A percentile compares a stretch with the other conserved stretches of the same genome.
phyloP scores from a whole-genome alignment of 2,888 invertebrate genomes.

The Leptopilina myrica region DNA sequence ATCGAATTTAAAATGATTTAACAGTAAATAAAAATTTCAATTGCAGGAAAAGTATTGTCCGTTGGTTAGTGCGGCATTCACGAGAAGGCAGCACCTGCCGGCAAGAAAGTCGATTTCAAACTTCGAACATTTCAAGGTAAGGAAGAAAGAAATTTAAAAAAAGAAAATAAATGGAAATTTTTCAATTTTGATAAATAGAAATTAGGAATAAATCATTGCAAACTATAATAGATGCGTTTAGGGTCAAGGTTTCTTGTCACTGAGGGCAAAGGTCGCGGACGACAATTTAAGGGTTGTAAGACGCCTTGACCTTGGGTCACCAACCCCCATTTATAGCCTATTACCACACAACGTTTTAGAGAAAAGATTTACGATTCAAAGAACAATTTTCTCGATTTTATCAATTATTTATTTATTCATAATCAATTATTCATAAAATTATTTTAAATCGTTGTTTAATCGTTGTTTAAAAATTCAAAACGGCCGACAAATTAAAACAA shows the following conservation, averaged over 20 bases:
- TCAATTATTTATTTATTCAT: no score
- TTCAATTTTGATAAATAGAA: background rate
- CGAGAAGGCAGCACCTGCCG: slow-evolving; percentile 66
- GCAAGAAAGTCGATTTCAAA: slow-evolving; percentile 23
- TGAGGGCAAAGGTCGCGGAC: slow-evolving; percentile 72
- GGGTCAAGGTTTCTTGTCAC: slow-evolving; percentile 70
- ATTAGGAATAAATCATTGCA: background rate
- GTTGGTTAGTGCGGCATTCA: slow-evolving; percentile 53
- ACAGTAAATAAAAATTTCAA: background rate
- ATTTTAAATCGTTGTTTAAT: no score
- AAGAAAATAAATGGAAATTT: no score
- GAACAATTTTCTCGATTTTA: no score
- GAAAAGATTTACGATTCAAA: slow-evolving; percentile 60
- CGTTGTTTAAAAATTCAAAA: no score
- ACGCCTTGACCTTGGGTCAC: slow-evolving; percentile 74
- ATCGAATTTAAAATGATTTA: background rate
- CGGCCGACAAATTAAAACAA: no score
- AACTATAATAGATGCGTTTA: background rate
- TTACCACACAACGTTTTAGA: slow-evolving; percentile 60
- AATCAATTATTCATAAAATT: no score
- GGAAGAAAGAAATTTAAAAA: background rate
- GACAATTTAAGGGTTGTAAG: slow-evolving; percentile 75
- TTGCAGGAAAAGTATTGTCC: slow-evolving; percentile 58
- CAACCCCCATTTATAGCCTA: slow-evolving; percentile 76
- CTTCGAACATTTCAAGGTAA: background rate